phyloP scores from a whole-genome alignment of 2,113 vertebrate species.

The Pteruthius melanotis region DNA sequence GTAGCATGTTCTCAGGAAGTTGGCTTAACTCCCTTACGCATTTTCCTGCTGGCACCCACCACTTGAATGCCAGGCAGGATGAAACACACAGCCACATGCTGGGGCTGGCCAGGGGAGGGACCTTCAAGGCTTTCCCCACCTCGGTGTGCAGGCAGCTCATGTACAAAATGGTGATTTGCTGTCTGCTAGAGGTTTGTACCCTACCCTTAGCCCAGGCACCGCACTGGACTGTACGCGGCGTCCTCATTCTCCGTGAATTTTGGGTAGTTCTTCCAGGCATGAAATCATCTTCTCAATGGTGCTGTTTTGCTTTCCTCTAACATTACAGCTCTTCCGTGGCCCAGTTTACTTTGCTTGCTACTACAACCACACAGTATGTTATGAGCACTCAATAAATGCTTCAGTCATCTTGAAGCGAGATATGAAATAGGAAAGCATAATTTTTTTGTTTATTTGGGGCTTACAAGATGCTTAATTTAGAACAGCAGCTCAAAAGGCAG shows the following conservation, averaged over 20 bases:
- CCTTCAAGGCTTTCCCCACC: background rate
- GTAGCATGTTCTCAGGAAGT: background rate
- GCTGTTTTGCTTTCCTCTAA: background rate
- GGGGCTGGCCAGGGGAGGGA: background rate
- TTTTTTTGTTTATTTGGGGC: background rate
- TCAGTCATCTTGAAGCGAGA: background rate
- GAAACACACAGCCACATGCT: background rate
- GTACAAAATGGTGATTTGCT: background rate
- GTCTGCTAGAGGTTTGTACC: background rate
- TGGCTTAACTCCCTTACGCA: background rate
- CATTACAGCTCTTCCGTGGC: background rate
- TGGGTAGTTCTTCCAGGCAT: background rate
- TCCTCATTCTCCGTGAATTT: background rate
- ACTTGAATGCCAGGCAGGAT: background rate
- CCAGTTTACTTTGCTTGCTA: background rate
- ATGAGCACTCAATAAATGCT: background rate
- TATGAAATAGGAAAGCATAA: background rate
- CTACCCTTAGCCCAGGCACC: background rate
- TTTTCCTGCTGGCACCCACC: background rate
- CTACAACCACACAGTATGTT: background rate
- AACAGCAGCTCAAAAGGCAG: background rate
- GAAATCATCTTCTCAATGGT: background rate
- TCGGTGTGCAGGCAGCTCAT: fast-evolving
- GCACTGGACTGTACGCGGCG: background rate
- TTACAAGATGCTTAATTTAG: background rate